phyloP scores from a whole-genome alignment of 1,140 invertebrate genomes.

The Sitophilus oryzae region DNA sequence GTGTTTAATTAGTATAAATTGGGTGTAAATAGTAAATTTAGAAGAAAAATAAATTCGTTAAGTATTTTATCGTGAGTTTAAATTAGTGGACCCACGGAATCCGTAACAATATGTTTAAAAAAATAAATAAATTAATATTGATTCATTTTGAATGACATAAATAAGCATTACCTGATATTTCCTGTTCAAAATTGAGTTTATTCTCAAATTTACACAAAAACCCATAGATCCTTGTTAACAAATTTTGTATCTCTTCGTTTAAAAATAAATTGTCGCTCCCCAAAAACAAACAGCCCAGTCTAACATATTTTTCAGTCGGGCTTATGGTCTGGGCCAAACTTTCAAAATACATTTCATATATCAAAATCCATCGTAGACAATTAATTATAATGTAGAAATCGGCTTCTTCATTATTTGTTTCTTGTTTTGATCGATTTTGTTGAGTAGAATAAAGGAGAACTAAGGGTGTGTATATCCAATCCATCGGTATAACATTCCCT shows the following conservation, averaged over 20 bases:
- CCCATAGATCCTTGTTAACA: slow-evolving; percentile 46
- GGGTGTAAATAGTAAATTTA: too few species aligned
- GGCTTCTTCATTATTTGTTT: slow-evolving; percentile 43
- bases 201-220: slow-evolving; percentile 43
- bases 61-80: too few species aligned
- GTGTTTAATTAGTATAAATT: too few species aligned
- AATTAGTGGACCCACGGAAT: too few species aligned
- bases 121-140: too few species aligned
- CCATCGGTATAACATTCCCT: slow-evolving; percentile 54
- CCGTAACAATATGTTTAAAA: too few species aligned
- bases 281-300: slow-evolving; percentile 52
- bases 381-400: slow-evolving; percentile 28
- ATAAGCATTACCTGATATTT: slow-evolving; percentile 34
- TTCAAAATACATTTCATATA: slow-evolving; percentile 54
- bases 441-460: slow-evolving; percentile 53
- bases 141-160: too few species aligned
- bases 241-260: slow-evolving; percentile 44
- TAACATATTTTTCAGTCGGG: slow-evolving; percentile 51
- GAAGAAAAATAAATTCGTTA: too few species aligned
- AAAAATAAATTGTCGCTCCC: slow-evolving; percentile 54
- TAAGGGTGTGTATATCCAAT: slow-evolving; percentile 64
- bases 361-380: slow-evolving; percentile 53
- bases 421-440: slow-evolving; percentile 37
- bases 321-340: slow-evolving; percentile 48
- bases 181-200: slow-evolving; percentile 50